A percentile compares a stretch with the other conserved stretches of the same genome.
Conservation (phyloP, 2,797 vertebrate species). For the Anas capensis region DNA sequence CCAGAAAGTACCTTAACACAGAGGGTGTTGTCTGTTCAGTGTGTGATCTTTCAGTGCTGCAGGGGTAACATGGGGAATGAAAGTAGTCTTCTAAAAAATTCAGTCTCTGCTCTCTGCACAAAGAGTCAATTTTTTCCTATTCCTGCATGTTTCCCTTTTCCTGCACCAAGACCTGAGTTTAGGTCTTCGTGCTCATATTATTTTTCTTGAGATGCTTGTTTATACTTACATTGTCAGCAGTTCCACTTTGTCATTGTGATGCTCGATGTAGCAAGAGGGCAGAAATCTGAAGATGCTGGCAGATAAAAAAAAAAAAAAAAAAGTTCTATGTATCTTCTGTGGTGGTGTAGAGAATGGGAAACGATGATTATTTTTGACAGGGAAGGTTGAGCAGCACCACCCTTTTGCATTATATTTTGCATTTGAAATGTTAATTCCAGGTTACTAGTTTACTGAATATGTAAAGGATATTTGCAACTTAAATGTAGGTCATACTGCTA, state of each 20-base stretch:
- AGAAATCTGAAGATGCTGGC: conserved; percentile 7
- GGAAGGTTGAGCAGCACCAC: background rate
- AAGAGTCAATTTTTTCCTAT: background rate
- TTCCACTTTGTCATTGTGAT: background rate
- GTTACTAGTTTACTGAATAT: conserved; percentile 27
- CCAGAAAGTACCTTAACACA: background rate
- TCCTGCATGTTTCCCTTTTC: background rate
- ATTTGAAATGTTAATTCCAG: conserved; percentile 51
- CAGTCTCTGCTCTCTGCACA: background rate
- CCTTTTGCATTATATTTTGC: conserved; percentile 10
- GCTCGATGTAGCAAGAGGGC: background rate
- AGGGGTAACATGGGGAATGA: background rate
- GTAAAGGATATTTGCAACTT: background rate
- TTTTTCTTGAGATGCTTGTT: background rate
- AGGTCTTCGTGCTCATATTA: background rate
- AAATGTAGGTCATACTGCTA: conserved; percentile 19
- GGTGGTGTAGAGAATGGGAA: background rate
- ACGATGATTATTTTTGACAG: conserved; percentile 48
- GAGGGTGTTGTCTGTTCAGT: background rate
- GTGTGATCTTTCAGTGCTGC: background rate
- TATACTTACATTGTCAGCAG: background rate
- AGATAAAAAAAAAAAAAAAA: background rate
- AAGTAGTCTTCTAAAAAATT: background rate
- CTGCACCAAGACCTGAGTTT: background rate
- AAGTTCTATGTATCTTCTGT: conserved; percentile 31